phyloP scores from a whole-genome alignment of 92 coral and sea anemone species.

The Epizoanthus scotinus region DNA sequence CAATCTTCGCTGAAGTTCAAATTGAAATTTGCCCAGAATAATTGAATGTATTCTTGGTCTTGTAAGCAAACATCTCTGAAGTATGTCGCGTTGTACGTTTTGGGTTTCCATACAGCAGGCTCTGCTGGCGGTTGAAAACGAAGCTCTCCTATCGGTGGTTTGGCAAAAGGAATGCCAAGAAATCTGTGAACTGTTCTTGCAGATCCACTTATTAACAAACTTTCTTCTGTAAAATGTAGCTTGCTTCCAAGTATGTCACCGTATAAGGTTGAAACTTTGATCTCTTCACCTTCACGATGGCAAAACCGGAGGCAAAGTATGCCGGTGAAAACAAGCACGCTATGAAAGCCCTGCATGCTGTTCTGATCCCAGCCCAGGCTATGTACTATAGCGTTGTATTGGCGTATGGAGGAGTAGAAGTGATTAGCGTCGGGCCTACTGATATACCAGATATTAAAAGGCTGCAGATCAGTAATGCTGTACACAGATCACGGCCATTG shows the following conservation, averaged over 20 bases:
- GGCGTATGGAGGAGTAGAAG: no score
- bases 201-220: constrained; percentile 25
- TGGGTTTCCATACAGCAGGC: constrained; percentile 61
- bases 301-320: no score
- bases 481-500: no score
- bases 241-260: constrained; percentile 30
- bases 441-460: no score
- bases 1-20: constrained; percentile 48
- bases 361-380: no score
- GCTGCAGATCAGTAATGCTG: no score
- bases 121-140: constrained; percentile 70
- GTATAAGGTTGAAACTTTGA: constrained; percentile 12
- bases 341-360: no score
- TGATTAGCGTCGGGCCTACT: no score
- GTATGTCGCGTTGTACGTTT: constrained; percentile 63
- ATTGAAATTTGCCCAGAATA: constrained; percentile 62
- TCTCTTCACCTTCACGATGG: background rate
- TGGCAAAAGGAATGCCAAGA: constrained; percentile 83
- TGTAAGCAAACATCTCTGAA: constrained; percentile 72
- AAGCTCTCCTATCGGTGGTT: constrained; percentile 67
- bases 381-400: no score
- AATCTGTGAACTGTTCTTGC: constrained; percentile 62
- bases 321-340: no score
- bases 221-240: constrained; percentile 1
- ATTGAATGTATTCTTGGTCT: constrained; percentile 57